Evolutionary conservation across 2,113 vertebrate genomes (phyloP), one percentile per base, ranked within the genome.

Genomic region (Anolis sagrei): DNA sequence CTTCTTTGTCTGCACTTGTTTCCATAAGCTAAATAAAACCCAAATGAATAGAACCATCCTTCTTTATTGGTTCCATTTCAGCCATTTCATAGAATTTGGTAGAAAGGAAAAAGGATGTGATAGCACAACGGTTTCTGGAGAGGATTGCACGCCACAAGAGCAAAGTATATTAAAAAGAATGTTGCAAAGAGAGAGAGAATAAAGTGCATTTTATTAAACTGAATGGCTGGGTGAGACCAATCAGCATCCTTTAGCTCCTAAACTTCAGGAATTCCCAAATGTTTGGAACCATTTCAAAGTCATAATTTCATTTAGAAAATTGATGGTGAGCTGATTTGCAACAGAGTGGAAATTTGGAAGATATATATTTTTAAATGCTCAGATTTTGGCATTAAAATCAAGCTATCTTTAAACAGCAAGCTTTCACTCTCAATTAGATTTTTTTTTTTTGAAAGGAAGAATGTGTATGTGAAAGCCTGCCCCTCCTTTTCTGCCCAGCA

Each of bases 361-460:
- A 82, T 44, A 44, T 58, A 58, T 58, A 18, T 34, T 32, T 49
- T 34, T 78, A 78, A 62, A 6, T n/a, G 7, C 25, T 1, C 44
- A 78, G 21, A 9, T 8, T 18, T 4, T 0, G 36, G 27, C 44
- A 81, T 85, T 68, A 58, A 82, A 83, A 51, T 7, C 32, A 4
- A 88, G 54, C 5, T 0, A 7, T 25, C 51, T 3, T 79, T 32
- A 25, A 27, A 78, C 39, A 1, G 70, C 21, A 7, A 34, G 64
- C 61, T 0, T 82, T 83, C n/a, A 18, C 76, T 39, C 16, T 76
- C 1, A 6, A 88, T 89, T 88, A 85, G 34, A 77, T 87, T 89
- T 68, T 61, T 39, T 89, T 29, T 36, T 39, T 4, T 21, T 74
- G 72, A 9, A 48, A 70, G 64, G 19, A 61, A 49, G 39, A 89